phyloP scores from a whole-genome alignment of 1,140 invertebrate species.

The Aphelinus certus region DNA sequence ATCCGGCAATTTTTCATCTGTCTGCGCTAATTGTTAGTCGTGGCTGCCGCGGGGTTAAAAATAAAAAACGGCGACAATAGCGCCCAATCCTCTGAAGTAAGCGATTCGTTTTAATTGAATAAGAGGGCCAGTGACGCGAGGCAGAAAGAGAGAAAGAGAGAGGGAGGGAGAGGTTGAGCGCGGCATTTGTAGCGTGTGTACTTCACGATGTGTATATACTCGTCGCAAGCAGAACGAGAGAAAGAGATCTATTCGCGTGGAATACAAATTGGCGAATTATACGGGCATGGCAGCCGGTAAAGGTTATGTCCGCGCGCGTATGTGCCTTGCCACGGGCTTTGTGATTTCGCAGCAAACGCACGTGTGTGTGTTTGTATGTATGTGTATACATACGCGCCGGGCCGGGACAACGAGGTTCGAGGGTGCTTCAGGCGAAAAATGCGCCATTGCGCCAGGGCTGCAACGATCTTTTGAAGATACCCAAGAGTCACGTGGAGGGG shows the following conservation, averaged over 20 bases:
- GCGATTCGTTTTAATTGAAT: conserved; percentile 51
- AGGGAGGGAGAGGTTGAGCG: conserved; percentile 26
- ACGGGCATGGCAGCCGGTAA: background rate
- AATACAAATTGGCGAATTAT: conserved; percentile 51
- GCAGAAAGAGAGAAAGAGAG: too few relatives aligned
- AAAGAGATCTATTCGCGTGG: conserved; percentile 28
- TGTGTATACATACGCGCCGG: too few relatives aligned
- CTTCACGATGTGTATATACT: conserved; percentile 42
- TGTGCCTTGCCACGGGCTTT: background rate
- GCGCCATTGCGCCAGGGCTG: too few relatives aligned
- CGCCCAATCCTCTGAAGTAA: conserved; percentile 37
- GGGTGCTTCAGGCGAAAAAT: too few relatives aligned
- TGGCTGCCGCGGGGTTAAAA: too few relatives aligned
- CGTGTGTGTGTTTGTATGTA: conserved; percentile 27
- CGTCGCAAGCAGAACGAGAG: conserved; percentile 21
- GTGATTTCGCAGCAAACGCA: conserved; percentile 32
- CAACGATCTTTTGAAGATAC: too few relatives aligned
- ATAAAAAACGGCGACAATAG: too few relatives aligned
- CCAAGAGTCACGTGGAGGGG: too few relatives aligned
- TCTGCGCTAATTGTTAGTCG: too few relatives aligned
- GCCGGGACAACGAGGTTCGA: too few relatives aligned
- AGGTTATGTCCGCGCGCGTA: conserved; percentile 42
- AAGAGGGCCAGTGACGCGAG: background rate
- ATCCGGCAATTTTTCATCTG: too few relatives aligned
- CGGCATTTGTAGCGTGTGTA: conserved; percentile 42